Evolutionary conservation across 2,888 invertebrate species (phyloP), one percentile per base, ranked within the genome.

Genomic region (Leucoma salicis): DNA sequence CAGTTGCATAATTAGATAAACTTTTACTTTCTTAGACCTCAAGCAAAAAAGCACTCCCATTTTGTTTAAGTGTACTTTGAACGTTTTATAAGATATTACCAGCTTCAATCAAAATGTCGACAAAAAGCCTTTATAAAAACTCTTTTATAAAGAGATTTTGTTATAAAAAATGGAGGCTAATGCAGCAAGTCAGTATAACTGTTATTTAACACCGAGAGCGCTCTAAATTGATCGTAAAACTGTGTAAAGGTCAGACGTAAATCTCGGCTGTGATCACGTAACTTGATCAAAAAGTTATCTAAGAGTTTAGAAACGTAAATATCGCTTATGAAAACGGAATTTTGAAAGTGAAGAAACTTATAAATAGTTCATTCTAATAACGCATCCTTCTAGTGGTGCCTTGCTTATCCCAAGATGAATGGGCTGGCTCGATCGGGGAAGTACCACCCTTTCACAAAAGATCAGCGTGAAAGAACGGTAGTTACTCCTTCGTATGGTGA

Each of bases 241-340:
- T 48, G 24, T 33, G 28, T 51, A 57, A 49, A 59, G 54, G 46
- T 46, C 52, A 33, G 31, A 47, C 49, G 49, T 55, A 58, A 61
- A 57, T 56, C 57, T 45, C 27, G 36, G 31, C 4, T 21, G 18
- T 42, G 45, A 48, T 53, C 46, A 46, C 49, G 46, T 44, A 55
- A 57, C 35, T 37, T 40, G 46, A 57, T 61, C 41, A 36, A 50
- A 57, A 57, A n/a, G n/a, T 50, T 42, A 43, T 45, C 34, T 40
- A 31, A 35, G 46, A n/a, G 32, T 37, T 47, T 38, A 32, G n/a
- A n/a, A n/a, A n/a, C n/a, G n/a, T n/a, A n/a, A n/a, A n/a, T n/a
- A n/a, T n/a, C n/a, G n/a, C n/a, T n/a, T n/a, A n/a, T n/a, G n/a
- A n/a, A n/a, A n/a, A n/a, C n/a, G n/a, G n/a, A n/a, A n/a, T n/a